Evolutionary conservation across 2,888 invertebrate genomes (phyloP).

Genomic region (Gymnoscelis rufifasciata): DNA sequence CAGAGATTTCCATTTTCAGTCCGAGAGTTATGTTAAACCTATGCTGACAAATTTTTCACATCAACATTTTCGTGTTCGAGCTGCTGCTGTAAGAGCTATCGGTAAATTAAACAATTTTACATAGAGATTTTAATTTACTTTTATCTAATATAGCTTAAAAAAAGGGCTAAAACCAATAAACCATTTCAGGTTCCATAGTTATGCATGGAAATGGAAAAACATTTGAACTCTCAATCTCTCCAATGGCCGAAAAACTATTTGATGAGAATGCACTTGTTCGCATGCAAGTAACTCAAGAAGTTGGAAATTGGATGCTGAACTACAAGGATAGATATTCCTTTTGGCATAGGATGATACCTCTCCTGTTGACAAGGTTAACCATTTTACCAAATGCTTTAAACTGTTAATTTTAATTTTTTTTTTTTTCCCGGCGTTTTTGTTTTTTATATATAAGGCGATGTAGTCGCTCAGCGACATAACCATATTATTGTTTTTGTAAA

Average conservation of each 20-base stretch:
- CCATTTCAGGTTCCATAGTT: conserved; percentile 78
- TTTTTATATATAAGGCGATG: too few species aligned
- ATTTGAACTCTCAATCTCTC: conserved; percentile 85
- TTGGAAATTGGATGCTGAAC: conserved; percentile 87
- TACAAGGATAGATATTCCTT: conserved; percentile 93
- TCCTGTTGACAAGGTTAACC: conserved; percentile 87
- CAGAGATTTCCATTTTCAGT: conserved; percentile 85
- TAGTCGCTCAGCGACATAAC: too few species aligned
- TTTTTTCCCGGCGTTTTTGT: too few species aligned
- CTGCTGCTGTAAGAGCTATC: conserved; percentile 85
- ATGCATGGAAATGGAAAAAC: conserved; percentile 85
- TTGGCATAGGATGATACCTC: conserved; percentile 90
- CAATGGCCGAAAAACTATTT: conserved; percentile 92
- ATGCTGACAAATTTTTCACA: conserved; percentile 86
- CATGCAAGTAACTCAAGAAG: conserved; percentile 85
- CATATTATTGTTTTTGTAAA: too few species aligned
- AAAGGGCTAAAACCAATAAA: too few species aligned
- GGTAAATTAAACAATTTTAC: conserved; percentile 73
- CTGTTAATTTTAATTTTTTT: too few species aligned
- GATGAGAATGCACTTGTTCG: conserved; percentile 90
- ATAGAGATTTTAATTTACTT: too few species aligned
- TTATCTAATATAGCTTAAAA: too few species aligned
- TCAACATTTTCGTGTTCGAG: conserved; percentile 89
- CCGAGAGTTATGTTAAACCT: conserved; percentile 86
- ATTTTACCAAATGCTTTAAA: too few species aligned